Evolutionary conservation across 2,113 vertebrate genomes (phyloP).

Genomic region (Toxostoma redivivum): DNA sequence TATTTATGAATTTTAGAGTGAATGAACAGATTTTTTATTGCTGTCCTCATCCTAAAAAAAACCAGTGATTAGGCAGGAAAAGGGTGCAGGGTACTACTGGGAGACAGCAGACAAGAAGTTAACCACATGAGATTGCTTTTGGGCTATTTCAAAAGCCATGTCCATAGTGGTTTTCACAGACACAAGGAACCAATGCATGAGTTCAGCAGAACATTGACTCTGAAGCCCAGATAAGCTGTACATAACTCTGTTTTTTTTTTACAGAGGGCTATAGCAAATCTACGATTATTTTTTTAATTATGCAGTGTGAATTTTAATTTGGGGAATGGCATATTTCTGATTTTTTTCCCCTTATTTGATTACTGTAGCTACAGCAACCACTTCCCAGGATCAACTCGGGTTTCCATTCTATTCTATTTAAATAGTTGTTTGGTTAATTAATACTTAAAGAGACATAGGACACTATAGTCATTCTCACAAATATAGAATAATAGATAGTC

Average conservation of each 20-base stretch:
- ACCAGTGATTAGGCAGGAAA: background rate
- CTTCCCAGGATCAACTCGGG: background rate
- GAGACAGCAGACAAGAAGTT: background rate
- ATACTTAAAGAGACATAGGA: slow-evolving; percentile 23
- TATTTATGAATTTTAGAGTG: background rate
- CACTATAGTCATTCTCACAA: background rate
- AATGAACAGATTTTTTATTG: background rate
- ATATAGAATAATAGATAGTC: background rate
- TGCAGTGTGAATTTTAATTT: background rate
- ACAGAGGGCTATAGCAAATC: background rate
- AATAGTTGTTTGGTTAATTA: slow-evolving; percentile 6
- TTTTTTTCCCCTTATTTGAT: background rate
- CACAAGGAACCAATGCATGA: background rate
- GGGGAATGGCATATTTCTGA: background rate
- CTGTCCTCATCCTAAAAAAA: background rate
- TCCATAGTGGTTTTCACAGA: background rate
- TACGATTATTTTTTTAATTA: background rate
- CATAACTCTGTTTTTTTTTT: background rate
- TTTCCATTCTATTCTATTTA: slow-evolving; percentile 12
- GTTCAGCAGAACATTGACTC: background rate
- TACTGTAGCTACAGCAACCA: background rate
- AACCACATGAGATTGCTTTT: background rate
- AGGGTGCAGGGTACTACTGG: background rate
- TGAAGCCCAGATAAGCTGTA: background rate
- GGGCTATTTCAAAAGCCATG: background rate